These are phyloP conservation scores for Ornithoptera alexandrae DNA, from an alignment of 2,888 invertebrate genomes.

Conservation along the genomic window DNA sequence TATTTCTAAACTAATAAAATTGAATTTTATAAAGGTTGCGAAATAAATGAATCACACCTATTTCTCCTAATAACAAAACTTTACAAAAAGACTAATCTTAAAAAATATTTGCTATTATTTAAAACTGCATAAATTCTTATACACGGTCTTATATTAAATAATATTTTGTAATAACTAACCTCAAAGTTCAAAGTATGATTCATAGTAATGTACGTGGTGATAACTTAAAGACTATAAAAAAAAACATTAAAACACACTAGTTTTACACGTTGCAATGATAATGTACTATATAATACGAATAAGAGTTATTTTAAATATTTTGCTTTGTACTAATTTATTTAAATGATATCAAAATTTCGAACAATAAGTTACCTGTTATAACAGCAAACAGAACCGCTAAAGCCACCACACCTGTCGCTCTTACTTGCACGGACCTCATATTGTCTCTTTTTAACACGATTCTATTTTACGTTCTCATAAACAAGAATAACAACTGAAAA, in stretches of 20 bases:
- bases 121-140: background rate
- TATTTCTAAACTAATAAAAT: no score
- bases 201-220: constrained; percentile 31
- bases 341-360: constrained; percentile 34
- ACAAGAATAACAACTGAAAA: constrained; percentile 64
- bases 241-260: constrained; percentile 10
- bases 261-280: no score
- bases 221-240: constrained; percentile 11
- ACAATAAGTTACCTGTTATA: constrained; percentile 67
- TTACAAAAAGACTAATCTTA: no score
- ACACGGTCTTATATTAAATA: background rate
- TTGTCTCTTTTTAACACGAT: constrained; percentile 73
- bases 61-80: background rate
- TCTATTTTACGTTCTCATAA: constrained; percentile 58
- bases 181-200: constrained; percentile 44
- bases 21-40: background rate
- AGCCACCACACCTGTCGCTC: constrained; percentile 76
- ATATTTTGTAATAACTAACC: constrained; percentile 31
- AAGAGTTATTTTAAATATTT: background rate
- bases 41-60: background rate
- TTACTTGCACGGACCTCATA: constrained; percentile 63
- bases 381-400: constrained; percentile 68
- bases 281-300: background rate
- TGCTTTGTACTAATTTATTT: background rate
- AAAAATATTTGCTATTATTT: background rate